Conservation (phyloP, 2,113 vertebrate genomes). For the Triplophysa tibetana region DNA sequence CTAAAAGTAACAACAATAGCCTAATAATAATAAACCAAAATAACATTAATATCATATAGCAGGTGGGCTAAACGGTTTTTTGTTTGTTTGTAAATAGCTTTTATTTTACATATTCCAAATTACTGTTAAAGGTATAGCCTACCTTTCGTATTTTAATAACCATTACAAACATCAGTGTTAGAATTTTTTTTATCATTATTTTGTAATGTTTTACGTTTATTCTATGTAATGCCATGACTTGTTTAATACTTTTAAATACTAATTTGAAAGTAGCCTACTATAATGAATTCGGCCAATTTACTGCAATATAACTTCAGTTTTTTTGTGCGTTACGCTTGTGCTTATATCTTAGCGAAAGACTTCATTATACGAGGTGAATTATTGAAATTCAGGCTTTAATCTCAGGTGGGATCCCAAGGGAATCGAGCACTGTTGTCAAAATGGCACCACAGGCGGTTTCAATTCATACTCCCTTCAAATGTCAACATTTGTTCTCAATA, state of each 20-base stretch:
- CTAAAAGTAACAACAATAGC: not conserved
- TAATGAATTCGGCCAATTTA: not conserved
- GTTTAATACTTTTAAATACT: too few species aligned
- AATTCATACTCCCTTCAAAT: conserved; percentile 77
- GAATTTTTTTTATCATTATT: not conserved
- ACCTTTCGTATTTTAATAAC: not conserved
- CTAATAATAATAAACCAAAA: not conserved
- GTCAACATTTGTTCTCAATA: conserved; percentile 90
- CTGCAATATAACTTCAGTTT: not conserved
- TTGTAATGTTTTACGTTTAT: not conserved
- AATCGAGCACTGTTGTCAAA: conserved; percentile 73
- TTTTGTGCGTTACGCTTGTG: not conserved
- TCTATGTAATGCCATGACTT: too few species aligned
- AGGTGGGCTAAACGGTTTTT: not conserved
- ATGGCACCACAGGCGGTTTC: conserved; percentile 72
- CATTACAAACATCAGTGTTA: not conserved
- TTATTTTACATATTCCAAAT: not conserved
- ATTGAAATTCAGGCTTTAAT: conserved; percentile 81
- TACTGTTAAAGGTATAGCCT: not conserved
- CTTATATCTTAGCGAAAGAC: conserved; percentile 35
- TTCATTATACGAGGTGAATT: conserved; percentile 75
- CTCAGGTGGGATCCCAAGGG: conserved; percentile 80
- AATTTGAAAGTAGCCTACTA: not conserved
- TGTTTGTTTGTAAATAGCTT: not conserved
- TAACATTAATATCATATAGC: not conserved